A percentile compares a stretch with the other conserved stretches of the same genome.
Conservation (phyloP, 2,113 vertebrate genomes). For the Albula glossodonta region DNA sequence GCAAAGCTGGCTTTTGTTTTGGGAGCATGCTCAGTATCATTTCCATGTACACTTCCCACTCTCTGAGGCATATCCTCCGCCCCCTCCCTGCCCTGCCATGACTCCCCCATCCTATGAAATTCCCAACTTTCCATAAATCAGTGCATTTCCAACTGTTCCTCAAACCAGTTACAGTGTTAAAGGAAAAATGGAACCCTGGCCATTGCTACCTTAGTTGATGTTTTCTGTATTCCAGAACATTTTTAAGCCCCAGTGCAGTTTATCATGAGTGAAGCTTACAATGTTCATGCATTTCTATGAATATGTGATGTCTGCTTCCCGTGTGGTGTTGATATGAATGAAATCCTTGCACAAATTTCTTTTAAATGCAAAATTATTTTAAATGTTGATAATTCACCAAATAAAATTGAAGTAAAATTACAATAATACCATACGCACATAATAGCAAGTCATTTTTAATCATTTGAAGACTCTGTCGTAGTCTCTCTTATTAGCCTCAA, state of each 20-base stretch:
- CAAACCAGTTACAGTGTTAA: neutral
- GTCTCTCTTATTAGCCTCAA: too few species aligned
- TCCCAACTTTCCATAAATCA: neutral
- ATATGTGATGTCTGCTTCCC: slow-evolving; percentile 18
- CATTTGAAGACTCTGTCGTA: neutral
- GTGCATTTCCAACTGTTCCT: neutral
- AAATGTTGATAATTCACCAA: slow-evolving; percentile 18
- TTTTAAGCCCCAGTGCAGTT: neutral
- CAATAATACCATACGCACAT: neutral
- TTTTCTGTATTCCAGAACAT: slow-evolving; percentile 8
- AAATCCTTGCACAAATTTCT: slow-evolving; percentile 2
- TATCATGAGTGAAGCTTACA: slow-evolving; percentile 15
- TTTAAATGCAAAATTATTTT: slow-evolving; percentile 11
- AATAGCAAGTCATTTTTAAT: neutral
- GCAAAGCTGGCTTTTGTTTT: slow-evolving; percentile 4
- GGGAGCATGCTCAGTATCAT: neutral
- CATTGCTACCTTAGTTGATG: neutral
- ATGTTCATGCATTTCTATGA: neutral
- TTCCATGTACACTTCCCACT: neutral
- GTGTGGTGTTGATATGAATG: neutral
- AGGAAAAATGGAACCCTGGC: neutral
- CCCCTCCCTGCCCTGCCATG: too few species aligned
- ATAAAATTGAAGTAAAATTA: neutral
- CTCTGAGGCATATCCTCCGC: neutral
- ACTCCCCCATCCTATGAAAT: neutral